phyloP scores from a whole-genome alignment of 2,888 invertebrate species.

The Ceramica pisi region DNA sequence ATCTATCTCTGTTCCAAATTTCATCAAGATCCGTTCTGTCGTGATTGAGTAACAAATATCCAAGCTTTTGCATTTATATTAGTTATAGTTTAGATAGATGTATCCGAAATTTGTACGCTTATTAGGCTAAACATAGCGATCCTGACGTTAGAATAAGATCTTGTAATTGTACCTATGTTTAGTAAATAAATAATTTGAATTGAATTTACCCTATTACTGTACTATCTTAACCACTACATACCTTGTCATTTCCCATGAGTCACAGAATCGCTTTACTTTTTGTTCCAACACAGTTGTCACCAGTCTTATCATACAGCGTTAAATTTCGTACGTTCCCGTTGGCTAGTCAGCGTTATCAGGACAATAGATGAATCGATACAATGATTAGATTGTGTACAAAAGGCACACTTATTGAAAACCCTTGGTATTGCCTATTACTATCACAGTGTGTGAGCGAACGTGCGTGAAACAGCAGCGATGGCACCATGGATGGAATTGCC shows the following conservation, averaged over 20 bases:
- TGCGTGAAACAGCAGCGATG: slow-evolving; percentile 71
- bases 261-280: neutral
- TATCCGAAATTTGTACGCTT: too few relatives aligned
- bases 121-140: too few relatives aligned
- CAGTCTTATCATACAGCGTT: slow-evolving; percentile 10
- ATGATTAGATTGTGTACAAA: slow-evolving; percentile 73
- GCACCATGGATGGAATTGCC: slow-evolving; percentile 81
- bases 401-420: slow-evolving; percentile 73
- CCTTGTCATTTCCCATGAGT: neutral
- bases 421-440: slow-evolving; percentile 54
- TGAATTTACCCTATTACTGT: neutral
- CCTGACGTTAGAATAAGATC: too few relatives aligned
- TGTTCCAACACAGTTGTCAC: neutral
- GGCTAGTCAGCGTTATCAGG: slow-evolving; percentile 38
- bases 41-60: too few relatives aligned
- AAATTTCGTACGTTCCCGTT: slow-evolving; percentile 34
- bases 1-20: too few relatives aligned
- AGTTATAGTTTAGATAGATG: too few relatives aligned
- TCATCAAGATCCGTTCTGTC: too few relatives aligned
- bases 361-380: slow-evolving; percentile 74
- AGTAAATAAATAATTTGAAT: too few relatives aligned
- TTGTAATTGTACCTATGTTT: too few relatives aligned
- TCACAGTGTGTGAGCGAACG: slow-evolving; percentile 64
- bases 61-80: too few relatives aligned
- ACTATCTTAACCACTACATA: neutral